Evolutionary conservation across 2,797 vertebrate species (phyloP), one percentile per base, ranked within the genome.

Genomic region (Anabacerthia variegaticeps): DNA sequence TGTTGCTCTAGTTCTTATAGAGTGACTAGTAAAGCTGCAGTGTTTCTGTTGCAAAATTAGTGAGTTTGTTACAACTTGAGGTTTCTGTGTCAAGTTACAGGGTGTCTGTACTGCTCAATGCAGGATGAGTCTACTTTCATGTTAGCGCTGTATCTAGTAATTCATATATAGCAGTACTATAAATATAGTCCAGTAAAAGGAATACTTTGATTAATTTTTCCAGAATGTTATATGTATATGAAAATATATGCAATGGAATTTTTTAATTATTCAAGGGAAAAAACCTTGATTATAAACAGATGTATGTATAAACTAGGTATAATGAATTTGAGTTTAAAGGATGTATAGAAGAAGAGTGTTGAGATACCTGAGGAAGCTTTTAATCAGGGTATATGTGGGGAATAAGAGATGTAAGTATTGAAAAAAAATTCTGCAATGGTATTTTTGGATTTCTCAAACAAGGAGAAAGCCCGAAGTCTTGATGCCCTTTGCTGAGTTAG

Each of bases 361-460:
- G 65, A 63, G 20, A 6, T 62, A 69, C n/a, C 28, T 23, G 24
- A 11, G 24, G 24, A 69, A 44, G 22, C 32, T 93, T 82, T 55
- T 69, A 11, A n/a, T 61, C 2, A 4, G 46, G 2, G 1, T 39
- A 1, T 41, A 2, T 16, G 32, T 2, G 17, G 23, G 6, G 26
- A 44, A 30, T 51, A 39, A 41, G 46, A 69, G 8, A 32, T 32
- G 1, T 30, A 27, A 6, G 3, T 44, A 9, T 37, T 81, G 49
- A n/a, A 69, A 43, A 46, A 85, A 84, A 55, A 36, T 12, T 7
- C 11, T 73, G 23, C 30, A 54, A 2, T 55, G 7, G 5, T 76
- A 13, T 55, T 72, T 88, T 58, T 54, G 2, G 48, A 62, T 30
- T 78, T 73, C 14, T 63, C 3, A 4, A 36, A 36, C 5, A 55